Percentiles rank a stretch among this genome's conserved stretches.
These are phyloP conservation scores for Tiphia femorata DNA, from an alignment of 2,888 invertebrate species.

Conservation along the genomic window DNA sequence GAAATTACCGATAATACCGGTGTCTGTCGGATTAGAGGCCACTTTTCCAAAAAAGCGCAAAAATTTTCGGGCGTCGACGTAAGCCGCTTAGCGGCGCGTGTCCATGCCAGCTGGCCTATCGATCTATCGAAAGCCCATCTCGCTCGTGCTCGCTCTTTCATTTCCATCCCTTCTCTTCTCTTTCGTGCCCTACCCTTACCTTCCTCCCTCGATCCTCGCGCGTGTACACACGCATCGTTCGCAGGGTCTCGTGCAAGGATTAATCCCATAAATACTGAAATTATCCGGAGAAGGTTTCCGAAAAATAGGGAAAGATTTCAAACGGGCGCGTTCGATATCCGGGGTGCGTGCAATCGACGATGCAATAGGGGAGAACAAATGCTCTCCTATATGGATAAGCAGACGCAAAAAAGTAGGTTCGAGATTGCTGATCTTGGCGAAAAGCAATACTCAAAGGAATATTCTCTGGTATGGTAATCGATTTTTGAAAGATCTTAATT, in stretches of 20 bases:
- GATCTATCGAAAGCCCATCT: conserved; percentile 64
- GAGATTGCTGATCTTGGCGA: too few species aligned
- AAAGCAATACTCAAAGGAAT: too few species aligned
- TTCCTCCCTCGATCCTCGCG: too few species aligned
- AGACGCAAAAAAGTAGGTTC: too few species aligned
- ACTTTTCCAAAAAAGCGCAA: conserved; percentile 65
- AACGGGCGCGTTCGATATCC: too few species aligned
- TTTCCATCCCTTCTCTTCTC: too few species aligned
- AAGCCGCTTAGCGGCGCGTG: conserved; percentile 62
- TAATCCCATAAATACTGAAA: conserved; percentile 67
- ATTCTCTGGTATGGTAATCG: too few species aligned
- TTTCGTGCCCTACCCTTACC: too few species aligned
- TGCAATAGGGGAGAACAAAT: too few species aligned
- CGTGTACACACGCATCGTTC: conserved; percentile 38
- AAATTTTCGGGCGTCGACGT: conserved; percentile 59
- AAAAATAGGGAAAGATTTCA: conserved; percentile 19
- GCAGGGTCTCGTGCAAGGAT: conserved; percentile 50
- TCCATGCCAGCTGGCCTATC: conserved; percentile 49
- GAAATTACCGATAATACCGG: conserved; percentile 56
- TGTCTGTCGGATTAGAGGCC: conserved; percentile 55
- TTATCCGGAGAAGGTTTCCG: conserved; percentile 45
- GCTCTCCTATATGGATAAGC: too few species aligned
- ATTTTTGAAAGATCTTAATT: too few species aligned
- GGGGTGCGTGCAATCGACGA: too few species aligned
- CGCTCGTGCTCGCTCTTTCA: conserved; percentile 4